Conservation (phyloP, 2,113 vertebrate species). For the Phylloscopus trochiloides region DNA sequence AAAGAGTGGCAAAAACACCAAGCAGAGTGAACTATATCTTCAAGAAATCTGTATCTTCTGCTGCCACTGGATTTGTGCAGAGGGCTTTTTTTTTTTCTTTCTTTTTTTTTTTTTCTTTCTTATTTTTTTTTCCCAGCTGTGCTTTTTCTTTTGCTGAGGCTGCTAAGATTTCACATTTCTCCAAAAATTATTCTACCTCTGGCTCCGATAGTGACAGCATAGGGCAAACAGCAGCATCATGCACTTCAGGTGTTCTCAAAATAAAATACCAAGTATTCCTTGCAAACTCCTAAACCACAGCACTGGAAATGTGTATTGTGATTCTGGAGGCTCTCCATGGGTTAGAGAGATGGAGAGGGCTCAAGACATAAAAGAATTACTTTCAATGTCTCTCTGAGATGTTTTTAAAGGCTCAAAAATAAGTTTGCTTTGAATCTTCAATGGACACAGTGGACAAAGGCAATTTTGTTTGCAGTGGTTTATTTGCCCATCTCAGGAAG, state of each 20-base stretch:
- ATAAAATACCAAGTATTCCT: neutral
- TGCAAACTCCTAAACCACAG: neutral
- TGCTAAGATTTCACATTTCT: neutral
- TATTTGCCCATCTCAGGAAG: neutral
- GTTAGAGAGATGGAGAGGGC: neutral
- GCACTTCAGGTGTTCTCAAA: neutral
- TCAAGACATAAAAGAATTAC: neutral
- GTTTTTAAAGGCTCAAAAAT: neutral
- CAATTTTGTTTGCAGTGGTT: conserved; percentile 8
- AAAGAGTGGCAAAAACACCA: neutral
- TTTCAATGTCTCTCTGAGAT: neutral
- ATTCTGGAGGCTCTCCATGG: neutral
- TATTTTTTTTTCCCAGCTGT: neutral
- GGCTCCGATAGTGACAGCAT: neutral
- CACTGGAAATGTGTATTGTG: neutral
- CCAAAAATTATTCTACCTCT: neutral
- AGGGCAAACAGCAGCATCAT: neutral
- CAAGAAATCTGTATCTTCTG: neutral
- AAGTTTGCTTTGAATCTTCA: neutral
- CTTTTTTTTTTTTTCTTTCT: neutral
- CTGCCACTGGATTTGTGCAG: neutral
- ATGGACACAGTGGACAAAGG: neutral
- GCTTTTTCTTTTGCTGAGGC: neutral
- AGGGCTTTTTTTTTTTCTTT: neutral
- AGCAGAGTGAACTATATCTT: neutral